These are phyloP conservation scores for Eumacrocentrus americanus DNA, from an alignment of 2,888 invertebrate genomes.

Conservation along the genomic window DNA sequence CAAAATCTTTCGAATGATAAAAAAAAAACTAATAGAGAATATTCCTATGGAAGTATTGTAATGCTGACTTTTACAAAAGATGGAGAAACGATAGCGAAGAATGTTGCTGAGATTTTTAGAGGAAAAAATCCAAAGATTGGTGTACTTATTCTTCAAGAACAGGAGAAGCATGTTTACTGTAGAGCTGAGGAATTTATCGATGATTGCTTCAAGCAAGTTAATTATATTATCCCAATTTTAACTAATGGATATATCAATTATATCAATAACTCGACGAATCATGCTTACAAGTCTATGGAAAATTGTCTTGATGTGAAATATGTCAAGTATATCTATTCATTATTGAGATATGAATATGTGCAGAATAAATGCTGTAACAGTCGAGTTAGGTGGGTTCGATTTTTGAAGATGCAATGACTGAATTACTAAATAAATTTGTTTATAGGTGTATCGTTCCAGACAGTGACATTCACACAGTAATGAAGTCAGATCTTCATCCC, in stretches of 20 bases:
- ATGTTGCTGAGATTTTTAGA: conserved; percentile 63
- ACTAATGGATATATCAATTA: conserved; percentile 64
- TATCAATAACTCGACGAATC: conserved; percentile 59
- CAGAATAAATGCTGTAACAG: conserved; percentile 46
- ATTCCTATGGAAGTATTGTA: conserved; percentile 48
- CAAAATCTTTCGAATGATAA: conserved; percentile 11
- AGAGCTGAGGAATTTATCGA: conserved; percentile 66
- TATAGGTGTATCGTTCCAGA: conserved; percentile 52
- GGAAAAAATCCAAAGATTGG: conserved; percentile 56
- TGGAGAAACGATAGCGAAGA: conserved; percentile 62
- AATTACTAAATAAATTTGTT: conserved; percentile 2
- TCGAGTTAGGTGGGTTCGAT: conserved; percentile 45
- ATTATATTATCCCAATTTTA: conserved; percentile 66
- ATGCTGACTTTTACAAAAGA: conserved; percentile 67
- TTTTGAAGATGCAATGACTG: background rate
- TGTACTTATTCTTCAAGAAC: conserved; percentile 61
- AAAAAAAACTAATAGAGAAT: conserved; percentile 11
- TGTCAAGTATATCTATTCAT: conserved; percentile 48
- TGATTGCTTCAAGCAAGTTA: conserved; percentile 67
- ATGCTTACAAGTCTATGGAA: conserved; percentile 24
- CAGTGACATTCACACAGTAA: conserved; percentile 39
- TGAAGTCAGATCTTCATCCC: conserved; percentile 45
- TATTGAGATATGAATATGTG: conserved; percentile 48
- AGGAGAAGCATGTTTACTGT: conserved; percentile 63
- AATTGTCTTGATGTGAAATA: conserved; percentile 47